Evolutionary conservation across 2,888 invertebrate genomes (phyloP), one percentile per base, ranked within the genome.

Genomic region (Oasisia sp.): DNA sequence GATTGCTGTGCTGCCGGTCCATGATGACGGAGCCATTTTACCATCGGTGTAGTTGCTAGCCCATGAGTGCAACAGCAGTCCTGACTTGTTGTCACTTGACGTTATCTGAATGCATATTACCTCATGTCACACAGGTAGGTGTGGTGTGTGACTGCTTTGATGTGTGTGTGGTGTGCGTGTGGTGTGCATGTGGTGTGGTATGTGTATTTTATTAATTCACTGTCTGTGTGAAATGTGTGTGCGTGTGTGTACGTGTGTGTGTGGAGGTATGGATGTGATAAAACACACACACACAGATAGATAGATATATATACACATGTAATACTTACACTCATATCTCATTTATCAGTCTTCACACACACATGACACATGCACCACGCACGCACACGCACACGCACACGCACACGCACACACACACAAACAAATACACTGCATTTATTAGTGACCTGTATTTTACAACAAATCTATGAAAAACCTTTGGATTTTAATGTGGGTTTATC

Each of bases 1-100:
- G 94, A 99, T 99, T 93, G 97, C 97, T 94, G 98, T 97, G 74
- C 98, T 74, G 0, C 99, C 99, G 38, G 98, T 97, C 99, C 99
- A 99, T 95, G 98, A 98, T 0, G 98, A 97, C 0, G 99, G 99
- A 32, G 98, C 97, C 0, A 97, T 97, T 5, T n/a, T n/a, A 27
- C 99, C 99, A 0, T 98, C 98, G 2, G 97, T 97, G 96, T 98
- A 98, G 95, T 98, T 98, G 90, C 98, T 98, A 0, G 98, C 97
- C 99, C 99, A 99, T 96, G 98, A 98, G 27, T 74, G 14, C 0
- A 98, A 97, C 92, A 99, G 96, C 0, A 98, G 98, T 0, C 99
- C 99, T 95, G 98, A 97, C 96, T 99, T 98, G 95, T 56, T 56
- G 94, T 93, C 94, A 32, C 93, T 93, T 14, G 92, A 74, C 7